Base-by-base conservation (phyloP, 2,113 vertebrate genomes). In the Electrona antarctica region DNA sequence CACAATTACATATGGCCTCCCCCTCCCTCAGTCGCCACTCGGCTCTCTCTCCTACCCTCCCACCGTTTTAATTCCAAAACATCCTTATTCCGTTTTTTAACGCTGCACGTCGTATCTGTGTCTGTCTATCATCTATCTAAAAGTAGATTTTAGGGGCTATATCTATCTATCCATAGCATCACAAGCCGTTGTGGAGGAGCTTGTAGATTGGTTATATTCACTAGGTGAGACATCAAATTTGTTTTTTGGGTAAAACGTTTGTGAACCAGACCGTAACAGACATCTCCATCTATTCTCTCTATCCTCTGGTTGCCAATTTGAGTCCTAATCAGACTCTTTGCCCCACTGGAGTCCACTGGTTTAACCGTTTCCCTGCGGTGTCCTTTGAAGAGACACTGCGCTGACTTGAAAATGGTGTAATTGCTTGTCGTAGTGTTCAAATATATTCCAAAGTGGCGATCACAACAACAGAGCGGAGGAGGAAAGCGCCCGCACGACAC, bases 1-100 rank as follows among this genome's bases (percentile, higher is more conserved):
- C 88, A 79, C 86, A 87, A 88, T 88, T 85, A 81, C 79, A 82
- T 69, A 72, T 55, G 80, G 81, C 73, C 74, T 83, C 82, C 79
- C 81, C 60, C 76, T 84, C 71, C 50, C 79, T 72, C 78, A 41
- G 33, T 41, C 33, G 5, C 33, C 33, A 41, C 33, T 41, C 33
- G 0, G 3, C 33, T 3, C 33, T 41, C 69, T 60, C 57, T 67
- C 51, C 67, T 64, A 56, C 33, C 69, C 72, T 79, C 41, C 65
- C 76, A 12, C 74, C 28, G 59, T 71, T 69, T 67, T 62, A 14
- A 57, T 65, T 67, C 70, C 52, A 12, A 79, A 85, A 85, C 80
- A 69, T 64, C 69, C 74, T 33, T 6, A 8, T 70, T 82, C 64
- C 67, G 74, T 71, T 84, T 80, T 73, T 54, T 72, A 78, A 56